A percentile compares a stretch with the other conserved stretches of the same genome.
Evolutionary conservation across 1,140 invertebrate genomes (phyloP).

Genomic region (Drosophila simulans): DNA sequence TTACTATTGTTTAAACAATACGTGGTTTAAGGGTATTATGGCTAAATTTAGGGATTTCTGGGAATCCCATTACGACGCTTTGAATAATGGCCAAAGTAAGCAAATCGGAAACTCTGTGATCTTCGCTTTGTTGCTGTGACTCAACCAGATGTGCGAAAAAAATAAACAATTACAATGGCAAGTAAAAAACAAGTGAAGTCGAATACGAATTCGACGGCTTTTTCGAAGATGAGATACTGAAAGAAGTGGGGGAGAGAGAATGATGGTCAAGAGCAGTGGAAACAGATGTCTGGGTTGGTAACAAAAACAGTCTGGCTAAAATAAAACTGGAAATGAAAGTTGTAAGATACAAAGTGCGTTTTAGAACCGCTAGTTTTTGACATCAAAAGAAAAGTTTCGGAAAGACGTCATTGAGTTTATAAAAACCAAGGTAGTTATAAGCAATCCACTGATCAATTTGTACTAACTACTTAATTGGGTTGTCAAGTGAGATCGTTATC

Average conservation of each 20-base stretch:
- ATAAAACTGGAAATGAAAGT: slow-evolving; percentile 10
- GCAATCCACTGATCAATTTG: neutral
- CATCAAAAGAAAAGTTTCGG: neutral
- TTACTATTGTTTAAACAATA: slow-evolving; percentile 1
- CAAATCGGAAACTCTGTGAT: slow-evolving; percentile 25
- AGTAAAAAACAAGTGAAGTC: slow-evolving; percentile 12
- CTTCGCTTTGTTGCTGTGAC: slow-evolving; percentile 21
- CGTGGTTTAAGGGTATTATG: neutral
- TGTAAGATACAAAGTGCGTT: slow-evolving; percentile 3
- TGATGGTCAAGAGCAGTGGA: neutral
- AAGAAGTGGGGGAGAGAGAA: neutral
- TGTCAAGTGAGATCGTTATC: neutral
- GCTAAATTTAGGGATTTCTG: slow-evolving; percentile 16
- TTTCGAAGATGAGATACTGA: slow-evolving; percentile 1
- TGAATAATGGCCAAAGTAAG: slow-evolving; percentile 21
- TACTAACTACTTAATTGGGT: slow-evolving; percentile 9
- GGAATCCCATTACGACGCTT: slow-evolving; percentile 6
- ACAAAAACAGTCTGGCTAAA: neutral
- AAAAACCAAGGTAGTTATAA: neutral
- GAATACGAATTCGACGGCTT: neutral
- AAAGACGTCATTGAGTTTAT: neutral
- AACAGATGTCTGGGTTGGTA: neutral
- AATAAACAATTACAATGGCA: slow-evolving; percentile 6
- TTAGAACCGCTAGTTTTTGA: neutral
- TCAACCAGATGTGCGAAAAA: slow-evolving; percentile 30